phyloP scores from a whole-genome alignment of 2,797 vertebrate genomes.

The Urophycis tenuis region DNA sequence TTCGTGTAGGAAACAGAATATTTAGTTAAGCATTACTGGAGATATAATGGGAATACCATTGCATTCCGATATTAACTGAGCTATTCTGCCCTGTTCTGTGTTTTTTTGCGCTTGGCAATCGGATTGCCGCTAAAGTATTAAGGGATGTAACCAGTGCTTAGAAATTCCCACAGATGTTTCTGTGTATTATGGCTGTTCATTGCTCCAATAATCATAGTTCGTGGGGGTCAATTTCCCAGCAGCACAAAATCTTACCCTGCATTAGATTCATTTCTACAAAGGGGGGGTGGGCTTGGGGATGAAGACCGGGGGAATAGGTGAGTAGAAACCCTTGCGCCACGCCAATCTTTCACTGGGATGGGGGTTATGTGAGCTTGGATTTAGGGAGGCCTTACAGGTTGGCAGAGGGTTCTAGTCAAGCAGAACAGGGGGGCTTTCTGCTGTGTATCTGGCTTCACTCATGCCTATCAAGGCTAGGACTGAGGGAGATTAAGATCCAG shows the following conservation, averaged over 20 bases:
- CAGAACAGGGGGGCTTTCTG: constrained; percentile 55
- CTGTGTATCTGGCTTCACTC: constrained; percentile 56
- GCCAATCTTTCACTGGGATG: constrained; percentile 1
- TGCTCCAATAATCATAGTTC: constrained; percentile 10
- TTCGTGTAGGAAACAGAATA: background rate
- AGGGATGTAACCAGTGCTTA: constrained; percentile 30
- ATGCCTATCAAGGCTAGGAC: constrained; percentile 50
- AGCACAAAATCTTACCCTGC: background rate
- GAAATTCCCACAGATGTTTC: constrained; percentile 46
- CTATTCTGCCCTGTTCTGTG: background rate
- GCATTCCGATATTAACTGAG: background rate
- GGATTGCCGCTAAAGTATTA: constrained; percentile 38
- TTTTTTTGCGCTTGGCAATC: background rate
- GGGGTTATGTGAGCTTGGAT: constrained; percentile 42
- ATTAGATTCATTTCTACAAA: background rate
- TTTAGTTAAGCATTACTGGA: background rate
- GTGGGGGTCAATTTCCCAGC: background rate
- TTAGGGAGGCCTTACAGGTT: constrained; percentile 41
- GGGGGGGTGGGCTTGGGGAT: background rate
- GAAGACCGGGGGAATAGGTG: background rate
- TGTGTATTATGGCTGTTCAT: constrained; percentile 35
- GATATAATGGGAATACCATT: background rate
- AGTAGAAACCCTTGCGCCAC: background rate
- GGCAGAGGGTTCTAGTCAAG: constrained; percentile 44
- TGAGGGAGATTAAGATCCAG: constrained; percentile 44